Conservation (phyloP, 2,113 vertebrate species). For the Cromileptes altivelis region DNA sequence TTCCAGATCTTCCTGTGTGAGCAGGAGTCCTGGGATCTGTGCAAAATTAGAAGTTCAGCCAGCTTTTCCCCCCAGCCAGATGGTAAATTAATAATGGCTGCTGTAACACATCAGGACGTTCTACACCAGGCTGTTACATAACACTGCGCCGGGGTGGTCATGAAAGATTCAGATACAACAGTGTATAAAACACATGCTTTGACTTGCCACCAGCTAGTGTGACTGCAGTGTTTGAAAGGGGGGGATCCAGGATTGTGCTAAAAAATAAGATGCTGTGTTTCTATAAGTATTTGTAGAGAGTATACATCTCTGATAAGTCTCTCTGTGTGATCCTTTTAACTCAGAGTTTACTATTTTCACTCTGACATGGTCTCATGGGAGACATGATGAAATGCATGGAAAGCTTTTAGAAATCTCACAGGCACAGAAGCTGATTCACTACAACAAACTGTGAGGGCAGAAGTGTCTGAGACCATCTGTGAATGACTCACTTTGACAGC, state of each 20-base stretch:
- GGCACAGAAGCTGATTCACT: slow-evolving; percentile 31
- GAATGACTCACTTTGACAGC: slow-evolving; percentile 53
- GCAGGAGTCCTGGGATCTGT: slow-evolving; percentile 29
- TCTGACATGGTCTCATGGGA: background rate
- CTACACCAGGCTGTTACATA: slow-evolving; percentile 61
- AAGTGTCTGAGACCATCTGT: slow-evolving; percentile 65
- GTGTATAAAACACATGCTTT: background rate
- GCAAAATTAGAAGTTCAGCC: slow-evolving; percentile 36
- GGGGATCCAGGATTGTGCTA: background rate
- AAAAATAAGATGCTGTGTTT: background rate
- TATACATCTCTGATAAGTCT: background rate
- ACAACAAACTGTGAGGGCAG: slow-evolving; percentile 28
- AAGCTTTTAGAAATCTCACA: slow-evolving; percentile 32
- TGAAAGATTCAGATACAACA: slow-evolving; percentile 72
- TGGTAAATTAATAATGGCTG: slow-evolving; percentile 68
- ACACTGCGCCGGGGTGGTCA: slow-evolving; percentile 53
- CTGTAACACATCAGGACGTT: slow-evolving; percentile 60
- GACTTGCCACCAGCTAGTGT: slow-evolving; percentile 2
- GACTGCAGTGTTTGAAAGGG: background rate
- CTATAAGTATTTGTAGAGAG: background rate
- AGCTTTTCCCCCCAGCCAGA: slow-evolving; percentile 40
- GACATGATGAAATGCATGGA: slow-evolving; percentile 17
- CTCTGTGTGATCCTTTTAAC: background rate
- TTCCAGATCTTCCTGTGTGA: slow-evolving; percentile 1
- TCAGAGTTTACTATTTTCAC: background rate